Conservation (phyloP, 2,113 vertebrate genomes). For the Charina bottae region DNA sequence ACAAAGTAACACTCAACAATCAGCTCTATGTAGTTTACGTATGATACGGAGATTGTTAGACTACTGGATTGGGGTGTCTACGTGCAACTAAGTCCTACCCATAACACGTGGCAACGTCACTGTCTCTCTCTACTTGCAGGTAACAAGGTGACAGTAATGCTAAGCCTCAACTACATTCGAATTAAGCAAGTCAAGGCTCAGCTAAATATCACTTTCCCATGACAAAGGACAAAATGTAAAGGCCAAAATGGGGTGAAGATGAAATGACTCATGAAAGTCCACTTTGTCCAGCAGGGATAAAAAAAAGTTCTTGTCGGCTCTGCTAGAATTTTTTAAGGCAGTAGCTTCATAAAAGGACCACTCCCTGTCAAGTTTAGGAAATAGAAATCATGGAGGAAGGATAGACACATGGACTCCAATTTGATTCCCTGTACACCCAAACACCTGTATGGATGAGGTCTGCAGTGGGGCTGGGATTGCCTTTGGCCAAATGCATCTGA, state of each 20-base stretch:
- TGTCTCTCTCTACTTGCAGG: background rate
- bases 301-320: background rate
- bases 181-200: background rate
- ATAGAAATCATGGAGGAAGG: background rate
- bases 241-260: background rate
- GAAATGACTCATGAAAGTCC: background rate
- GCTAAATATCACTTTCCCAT: background rate
- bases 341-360: background rate
- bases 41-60: background rate
- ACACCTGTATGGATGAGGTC: background rate
- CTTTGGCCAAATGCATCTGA: background rate
- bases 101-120: background rate
- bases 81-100: background rate
- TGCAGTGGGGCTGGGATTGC: background rate
- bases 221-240: background rate
- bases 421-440: background rate
- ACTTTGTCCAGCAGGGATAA: background rate
- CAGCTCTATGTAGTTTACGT: background rate
- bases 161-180: background rate
- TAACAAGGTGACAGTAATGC: background rate
- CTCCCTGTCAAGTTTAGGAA: background rate
- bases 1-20: slow-evolving; percentile 9
- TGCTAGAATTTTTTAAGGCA: background rate
- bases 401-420: background rate
- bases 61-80: background rate